Evolutionary conservation across 2,888 invertebrate species (phyloP).

Genomic region (Didymodactylos carnosus): DNA sequence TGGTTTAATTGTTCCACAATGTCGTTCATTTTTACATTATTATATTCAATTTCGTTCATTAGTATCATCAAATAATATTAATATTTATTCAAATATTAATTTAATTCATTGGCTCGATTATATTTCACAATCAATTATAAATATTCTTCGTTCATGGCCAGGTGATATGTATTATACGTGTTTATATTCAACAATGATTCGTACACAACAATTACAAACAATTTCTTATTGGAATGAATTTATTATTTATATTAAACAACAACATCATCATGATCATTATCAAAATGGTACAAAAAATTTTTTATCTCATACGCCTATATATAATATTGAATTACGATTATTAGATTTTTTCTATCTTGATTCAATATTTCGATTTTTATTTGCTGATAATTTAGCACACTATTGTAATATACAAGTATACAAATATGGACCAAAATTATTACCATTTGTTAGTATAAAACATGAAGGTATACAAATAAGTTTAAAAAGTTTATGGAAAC

Average conservation of each 20-base stretch:
- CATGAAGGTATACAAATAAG: background rate
- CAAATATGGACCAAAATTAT: background rate
- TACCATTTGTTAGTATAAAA: background rate
- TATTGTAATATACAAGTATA: background rate
- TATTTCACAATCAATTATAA: background rate
- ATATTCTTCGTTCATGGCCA: background rate
- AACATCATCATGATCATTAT: too few relatives aligned
- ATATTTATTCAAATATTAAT: too few relatives aligned
- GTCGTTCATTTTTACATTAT: background rate
- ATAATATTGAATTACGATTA: background rate
- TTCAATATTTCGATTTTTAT: background rate
- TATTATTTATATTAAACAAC: background rate
- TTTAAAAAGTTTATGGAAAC: background rate
- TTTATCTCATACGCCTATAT: background rate
- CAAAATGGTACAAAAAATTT: background rate
- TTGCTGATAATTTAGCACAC: background rate
- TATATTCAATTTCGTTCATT: background rate
- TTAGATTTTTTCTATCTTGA: background rate
- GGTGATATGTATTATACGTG: background rate
- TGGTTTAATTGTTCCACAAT: background rate
- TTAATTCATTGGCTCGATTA: background rate
- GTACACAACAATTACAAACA: background rate
- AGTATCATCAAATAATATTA: background rate
- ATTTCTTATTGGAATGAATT: background rate
- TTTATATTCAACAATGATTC: background rate